Evolutionary conservation across 2,888 invertebrate species (phyloP).

Genomic region (Drosophila ustulata): DNA sequence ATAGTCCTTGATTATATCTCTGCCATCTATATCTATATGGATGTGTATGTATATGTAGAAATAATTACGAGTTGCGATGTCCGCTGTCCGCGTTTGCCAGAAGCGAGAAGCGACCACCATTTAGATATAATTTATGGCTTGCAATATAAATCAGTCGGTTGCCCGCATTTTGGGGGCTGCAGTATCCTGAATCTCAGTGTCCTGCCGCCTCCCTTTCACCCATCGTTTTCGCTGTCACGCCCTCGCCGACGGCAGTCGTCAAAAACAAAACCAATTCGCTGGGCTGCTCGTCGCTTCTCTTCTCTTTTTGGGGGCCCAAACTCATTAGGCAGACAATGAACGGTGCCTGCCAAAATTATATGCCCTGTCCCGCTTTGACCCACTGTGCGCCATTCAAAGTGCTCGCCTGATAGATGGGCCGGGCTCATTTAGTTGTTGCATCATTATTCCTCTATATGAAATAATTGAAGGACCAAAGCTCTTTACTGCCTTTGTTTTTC

Average conservation of each 20-base stretch:
- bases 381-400: constrained; percentile 47
- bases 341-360: constrained; percentile 60
- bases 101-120: constrained; percentile 51
- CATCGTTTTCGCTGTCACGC: constrained; percentile 42
- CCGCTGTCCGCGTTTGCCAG: constrained; percentile 26
- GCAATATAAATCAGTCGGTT: constrained; percentile 67
- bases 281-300: not conserved
- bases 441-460: constrained; percentile 15
- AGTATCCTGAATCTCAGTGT: constrained; percentile 60
- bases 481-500: too few species aligned
- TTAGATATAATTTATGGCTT: constrained; percentile 73
- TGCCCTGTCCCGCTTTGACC: constrained; percentile 13
- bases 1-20: constrained; percentile 35
- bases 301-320: constrained; percentile 36
- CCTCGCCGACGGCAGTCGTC: constrained; percentile 63
- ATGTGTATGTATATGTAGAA: constrained; percentile 38
- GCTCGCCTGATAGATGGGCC: constrained; percentile 40
- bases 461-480: not conserved
- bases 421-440: constrained; percentile 29
- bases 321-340: constrained; percentile 62
- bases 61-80: constrained; percentile 59
- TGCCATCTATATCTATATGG: not conserved
- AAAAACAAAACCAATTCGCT: constrained; percentile 68
- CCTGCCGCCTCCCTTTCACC: not conserved
- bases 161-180: constrained; percentile 50